Evolutionary conservation across 2,888 invertebrate genomes (phyloP), one percentile per base, ranked within the genome.

Genomic region (Malthinus flaveolus): DNA sequence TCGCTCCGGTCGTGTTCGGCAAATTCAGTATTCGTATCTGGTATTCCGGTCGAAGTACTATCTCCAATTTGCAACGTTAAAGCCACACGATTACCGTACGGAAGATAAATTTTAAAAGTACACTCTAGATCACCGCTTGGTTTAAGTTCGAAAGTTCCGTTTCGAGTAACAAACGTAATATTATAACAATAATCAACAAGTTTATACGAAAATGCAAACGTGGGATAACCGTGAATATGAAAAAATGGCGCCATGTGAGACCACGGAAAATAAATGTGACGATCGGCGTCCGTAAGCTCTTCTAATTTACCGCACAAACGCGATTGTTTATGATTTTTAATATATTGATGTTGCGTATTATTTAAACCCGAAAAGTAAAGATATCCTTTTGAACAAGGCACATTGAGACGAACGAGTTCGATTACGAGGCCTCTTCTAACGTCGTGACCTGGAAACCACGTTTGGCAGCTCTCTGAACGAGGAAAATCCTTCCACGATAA

Each of bases 141-240:
- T 65, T 84, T 83, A 72, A 87, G 80, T 73, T 85, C 85, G 79
- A 86, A 85, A 70, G 86, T 84, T 71, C 85, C 88, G 79, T 86
- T 88, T 65, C 83, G 81, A 50, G 81, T 80, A 66, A 83, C 82
- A 65, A 87, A 82, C 33, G 87, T 85, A 63, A 88, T 83, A 74
- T 88, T 86, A 73, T 88, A 87, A 70, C 89, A 90, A 73, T 86
- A 85, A 77, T 89, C 89, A 58, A 89, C 88, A 68, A 85, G 78
- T 71, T 84, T 85, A 79, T 86, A 89, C 68, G 80, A 80, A 69
- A 87, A 81, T 74, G 84, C 82, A 81, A 88, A 89, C 76, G 85
- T 83, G 56, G 87, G 87, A 74, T 81, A 81, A 61, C 86, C 86
- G 69, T 84, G 84, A 54, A 86, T 77, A 69, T 83, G 83, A 62